These are phyloP conservation scores for Cricetomys ansorgei DNA, from an alignment of 2,113 vertebrate species.

Conservation along the genomic window DNA sequence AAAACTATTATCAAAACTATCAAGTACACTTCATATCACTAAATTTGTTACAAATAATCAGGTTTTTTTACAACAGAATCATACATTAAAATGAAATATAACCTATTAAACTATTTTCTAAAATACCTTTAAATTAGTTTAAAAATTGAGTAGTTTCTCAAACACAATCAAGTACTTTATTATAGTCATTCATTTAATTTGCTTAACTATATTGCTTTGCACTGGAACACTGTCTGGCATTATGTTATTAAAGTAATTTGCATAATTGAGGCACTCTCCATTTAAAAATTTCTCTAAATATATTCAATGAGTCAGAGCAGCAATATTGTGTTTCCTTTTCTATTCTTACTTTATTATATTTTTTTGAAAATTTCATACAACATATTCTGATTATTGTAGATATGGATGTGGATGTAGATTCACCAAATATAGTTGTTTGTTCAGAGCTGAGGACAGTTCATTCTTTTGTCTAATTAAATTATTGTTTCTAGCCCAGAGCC, in stretches of 20 bases:
- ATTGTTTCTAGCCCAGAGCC: too few species aligned
- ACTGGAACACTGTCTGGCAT: neutral
- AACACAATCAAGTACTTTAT: neutral
- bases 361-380: too few species aligned
- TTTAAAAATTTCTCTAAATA: neutral
- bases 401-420: too few species aligned
- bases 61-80: slow-evolving; percentile 68
- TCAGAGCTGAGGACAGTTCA: too few species aligned
- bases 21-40: slow-evolving; percentile 47
- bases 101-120: slow-evolving; percentile 80
- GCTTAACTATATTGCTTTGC: neutral
- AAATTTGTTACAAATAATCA: slow-evolving; percentile 64
- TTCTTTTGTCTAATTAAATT: too few species aligned
- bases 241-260: neutral
- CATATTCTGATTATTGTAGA: too few species aligned
- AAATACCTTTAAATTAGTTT: slow-evolving; percentile 85
- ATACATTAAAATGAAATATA: slow-evolving; percentile 75
- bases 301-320: too few species aligned
- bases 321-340: too few species aligned
- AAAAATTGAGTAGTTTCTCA: slow-evolving; percentile 87
- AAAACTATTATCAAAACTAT: too few species aligned
- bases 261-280: neutral
- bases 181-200: neutral
- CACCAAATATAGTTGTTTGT: too few species aligned
- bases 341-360: too few species aligned